Evolutionary conservation across 2,113 vertebrate species (phyloP), one percentile per base, ranked within the genome.

Genomic region (Cariama cristata): DNA sequence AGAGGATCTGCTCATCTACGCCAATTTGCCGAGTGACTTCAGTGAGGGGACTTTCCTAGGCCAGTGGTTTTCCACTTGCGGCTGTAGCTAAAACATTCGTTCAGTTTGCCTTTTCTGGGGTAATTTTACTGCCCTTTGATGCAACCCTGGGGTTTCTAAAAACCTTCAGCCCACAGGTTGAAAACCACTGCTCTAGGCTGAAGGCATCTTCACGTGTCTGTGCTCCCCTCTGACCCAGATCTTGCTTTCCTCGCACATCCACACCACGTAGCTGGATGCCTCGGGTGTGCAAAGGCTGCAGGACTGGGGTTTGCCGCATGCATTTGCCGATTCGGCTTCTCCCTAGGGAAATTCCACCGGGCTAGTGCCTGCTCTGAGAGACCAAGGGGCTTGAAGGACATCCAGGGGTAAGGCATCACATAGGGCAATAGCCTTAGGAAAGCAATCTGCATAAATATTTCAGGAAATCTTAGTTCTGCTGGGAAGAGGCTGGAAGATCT

Each of bases 141-240:
- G 30, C 28, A 81, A 3, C 19, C 19, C 45, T 56, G 53, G 24
- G 4, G 32, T 77, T 90, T 66, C 69, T 30, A 71, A 79, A 9
- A 75, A 38, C 45, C 35, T 50, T 76, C 90, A 95, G 84, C 56
- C 18, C 92, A 93, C 81, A 90, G 53, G 81, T 0, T 77, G 92
- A 96, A 97, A 96, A 96, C 79, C 97, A 94, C 90, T 95, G 96
- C 92, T 97, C 96, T 67, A 96, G 93, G 75, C 62, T 79, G 62
- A 79, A 90, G n/a, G 27, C 23, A 60, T 62, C 33, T 83, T 74
- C 88, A 73, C 4, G 6, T 2, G 0, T 32, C 59, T 77, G 74
- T 55, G 75, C 72, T 92, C 76, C 30, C 89, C 89, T 86, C 81
- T 88, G 91, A 76, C 15, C 77, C 91, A n/a, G 32, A 21, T 12